These are phyloP conservation scores for Notoglanidium macrostoma DNA, from an alignment of 2,797 vertebrate species.

Conservation along the genomic window DNA sequence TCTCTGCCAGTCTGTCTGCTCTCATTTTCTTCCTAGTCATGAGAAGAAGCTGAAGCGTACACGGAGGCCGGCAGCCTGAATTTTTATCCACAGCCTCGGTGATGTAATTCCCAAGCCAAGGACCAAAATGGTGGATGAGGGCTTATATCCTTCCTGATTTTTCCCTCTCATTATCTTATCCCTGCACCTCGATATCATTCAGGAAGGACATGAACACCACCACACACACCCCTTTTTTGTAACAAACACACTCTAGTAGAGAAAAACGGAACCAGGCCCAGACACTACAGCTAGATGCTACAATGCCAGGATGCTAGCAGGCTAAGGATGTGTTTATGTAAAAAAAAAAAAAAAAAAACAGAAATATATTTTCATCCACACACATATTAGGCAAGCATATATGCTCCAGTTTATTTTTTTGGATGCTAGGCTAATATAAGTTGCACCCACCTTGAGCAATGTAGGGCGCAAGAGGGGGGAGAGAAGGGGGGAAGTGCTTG, in stretches of 20 bases:
- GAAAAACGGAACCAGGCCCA: constrained; percentile 3
- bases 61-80: constrained; percentile 32
- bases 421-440: constrained; percentile 22
- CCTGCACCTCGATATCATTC: not conserved
- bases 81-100: constrained; percentile 35
- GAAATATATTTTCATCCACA: not conserved
- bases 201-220: not conserved
- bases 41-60: constrained; percentile 13
- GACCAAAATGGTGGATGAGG: constrained; percentile 59
- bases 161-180: constrained; percentile 10
- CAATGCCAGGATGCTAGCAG: constrained; percentile 6
- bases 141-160: constrained; percentile 26
- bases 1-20: not conserved
- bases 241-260: constrained; percentile 14
- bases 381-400: not conserved
- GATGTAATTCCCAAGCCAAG: constrained; percentile 44
- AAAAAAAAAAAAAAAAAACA: not conserved
- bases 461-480: constrained; percentile 74
- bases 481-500: constrained; percentile 81
- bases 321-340: not conserved
- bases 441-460: constrained; percentile 83
- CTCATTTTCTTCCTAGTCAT: constrained; percentile 23
- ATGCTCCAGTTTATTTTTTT: not conserved
- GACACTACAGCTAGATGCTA: constrained; percentile 1
- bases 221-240: constrained; percentile 13